Base-by-base conservation (phyloP, 1,140 invertebrate genomes). In the Homalodisca vitripennis region DNA sequence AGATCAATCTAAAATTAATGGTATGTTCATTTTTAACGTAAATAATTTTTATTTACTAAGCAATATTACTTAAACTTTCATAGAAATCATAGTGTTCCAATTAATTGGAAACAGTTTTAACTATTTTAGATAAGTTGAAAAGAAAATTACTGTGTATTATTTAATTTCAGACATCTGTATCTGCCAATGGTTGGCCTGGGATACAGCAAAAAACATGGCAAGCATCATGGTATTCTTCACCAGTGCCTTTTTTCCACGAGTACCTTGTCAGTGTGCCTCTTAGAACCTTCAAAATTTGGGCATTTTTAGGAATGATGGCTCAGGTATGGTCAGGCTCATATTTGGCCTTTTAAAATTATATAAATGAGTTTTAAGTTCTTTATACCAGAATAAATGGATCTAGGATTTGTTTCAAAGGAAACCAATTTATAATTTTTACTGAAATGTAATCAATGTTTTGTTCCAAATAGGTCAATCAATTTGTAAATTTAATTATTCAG, bases 191-290 rank as follows among this genome's bases (percentile, higher is more conserved):
- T 98, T 2, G 88, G 89, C 73, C 85, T 87, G 83, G 92, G 95
- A 20, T 93, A 91, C 77, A 86, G 85, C 1, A 92, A 89, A 76
- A n/a, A 80, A 81, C 0, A 78, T 82, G 17, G 95, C 95, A 0
- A 89, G 91, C 34, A 79, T 90, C 1, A 86, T 88, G 3, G 98
- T 99, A 0, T 99, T 99, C 80, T 88, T 98, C 65, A 87, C 98
- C 62, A 98, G 96, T 74, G 98, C 98, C 1, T 95, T 99, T n/a
- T 79, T 98, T 99, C 80, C 98, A 99, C 78, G 98, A 99, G 84
- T 99, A 97, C 83, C 86, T 97, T 76, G 92, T 98, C 73, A 97
- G 94, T 75, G 92, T 99, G 2, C 97, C 98, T 0, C 80, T 99
- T 17, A 88, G 92, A 77, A 98, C 98, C 77, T 99, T 98, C 81